Percentiles rank a stretch among this genome's conserved stretches.
Conservation (phyloP, 2,888 invertebrate genomes). For the Chymomyza caudatula region DNA sequence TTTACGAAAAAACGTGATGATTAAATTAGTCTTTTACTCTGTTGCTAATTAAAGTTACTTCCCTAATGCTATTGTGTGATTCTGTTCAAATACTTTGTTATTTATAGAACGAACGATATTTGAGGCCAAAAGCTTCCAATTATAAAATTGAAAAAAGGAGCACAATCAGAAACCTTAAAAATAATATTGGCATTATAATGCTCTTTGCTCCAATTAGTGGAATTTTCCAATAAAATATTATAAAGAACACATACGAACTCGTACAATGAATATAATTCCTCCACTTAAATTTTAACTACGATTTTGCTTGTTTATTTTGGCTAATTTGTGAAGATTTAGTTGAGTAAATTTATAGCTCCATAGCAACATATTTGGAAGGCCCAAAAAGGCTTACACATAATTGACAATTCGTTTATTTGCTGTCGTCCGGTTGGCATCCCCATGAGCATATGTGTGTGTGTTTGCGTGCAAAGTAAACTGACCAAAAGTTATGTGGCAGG, state of each 20-base stretch:
- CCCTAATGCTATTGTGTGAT: no score
- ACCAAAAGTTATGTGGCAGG: constrained; percentile 4
- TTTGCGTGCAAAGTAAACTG: not conserved
- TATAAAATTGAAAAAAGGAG: constrained; percentile 74
- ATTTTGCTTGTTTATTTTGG: not conserved
- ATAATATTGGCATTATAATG: not conserved
- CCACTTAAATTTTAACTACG: not conserved
- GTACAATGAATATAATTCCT: not conserved
- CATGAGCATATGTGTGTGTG: not conserved
- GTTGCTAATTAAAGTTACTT: no score
- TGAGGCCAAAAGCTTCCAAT: no score
- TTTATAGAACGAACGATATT: not conserved
- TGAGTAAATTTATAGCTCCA: not conserved
- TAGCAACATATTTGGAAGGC: not conserved
- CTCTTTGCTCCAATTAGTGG: not conserved
- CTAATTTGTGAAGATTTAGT: not conserved
- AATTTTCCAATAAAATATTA: not conserved
- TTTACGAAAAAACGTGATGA: no score
- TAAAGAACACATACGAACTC: not conserved
- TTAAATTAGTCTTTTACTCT: no score
- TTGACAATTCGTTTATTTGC: constrained; percentile 39
- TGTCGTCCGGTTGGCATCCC: not conserved
- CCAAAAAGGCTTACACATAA: constrained; percentile 29
- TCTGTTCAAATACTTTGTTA: no score
- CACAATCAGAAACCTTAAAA: constrained; percentile 71